These are phyloP conservation scores for Drosophila lowei DNA, from an alignment of 1,140 invertebrate species.

Conservation along the genomic window DNA sequence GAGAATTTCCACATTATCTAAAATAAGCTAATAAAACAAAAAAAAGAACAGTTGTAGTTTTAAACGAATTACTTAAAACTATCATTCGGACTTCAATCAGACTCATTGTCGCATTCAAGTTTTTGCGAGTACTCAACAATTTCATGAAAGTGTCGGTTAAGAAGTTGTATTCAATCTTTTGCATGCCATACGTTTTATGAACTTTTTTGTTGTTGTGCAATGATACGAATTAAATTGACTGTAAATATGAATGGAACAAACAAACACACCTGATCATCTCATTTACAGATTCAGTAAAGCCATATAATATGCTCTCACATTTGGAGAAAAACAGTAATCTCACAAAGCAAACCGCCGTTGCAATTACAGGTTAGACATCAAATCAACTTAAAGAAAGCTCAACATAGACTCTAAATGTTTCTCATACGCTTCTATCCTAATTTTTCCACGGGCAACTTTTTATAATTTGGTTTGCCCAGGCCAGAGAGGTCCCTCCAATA, in stretches of 20 bases:
- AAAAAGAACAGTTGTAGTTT: no score
- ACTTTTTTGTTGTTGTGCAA: conserved; percentile 5
- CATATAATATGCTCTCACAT: conserved; percentile 83
- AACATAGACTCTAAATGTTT: conserved; percentile 44
- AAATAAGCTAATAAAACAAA: no score
- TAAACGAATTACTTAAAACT: no score
- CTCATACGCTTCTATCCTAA: conserved; percentile 39
- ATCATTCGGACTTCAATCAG: no score
- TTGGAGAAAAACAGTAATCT: conserved; percentile 83
- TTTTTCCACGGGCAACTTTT: conserved; percentile 27
- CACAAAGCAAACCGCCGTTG: conserved; percentile 80
- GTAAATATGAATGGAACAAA: conserved; percentile 32
- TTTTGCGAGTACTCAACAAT: background rate
- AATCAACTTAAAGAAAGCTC: conserved; percentile 42
- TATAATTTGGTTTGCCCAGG: conserved; percentile 29
- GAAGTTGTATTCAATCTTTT: conserved; percentile 9
- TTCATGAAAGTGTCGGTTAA: background rate
- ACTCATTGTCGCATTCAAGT: background rate
- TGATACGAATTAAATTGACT: conserved; percentile 6
- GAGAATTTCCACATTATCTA: no score
- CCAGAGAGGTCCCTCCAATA: background rate
- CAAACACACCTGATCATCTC: conserved; percentile 68
- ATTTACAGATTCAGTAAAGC: conserved; percentile 82
- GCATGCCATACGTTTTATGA: conserved; percentile 24
- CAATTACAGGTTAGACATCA: conserved; percentile 81